A percentile compares a stretch with the other conserved stretches of the same genome.
These are phyloP conservation scores for Pantala flavescens DNA, from an alignment of 1,140 invertebrate species.

Conservation along the genomic window DNA sequence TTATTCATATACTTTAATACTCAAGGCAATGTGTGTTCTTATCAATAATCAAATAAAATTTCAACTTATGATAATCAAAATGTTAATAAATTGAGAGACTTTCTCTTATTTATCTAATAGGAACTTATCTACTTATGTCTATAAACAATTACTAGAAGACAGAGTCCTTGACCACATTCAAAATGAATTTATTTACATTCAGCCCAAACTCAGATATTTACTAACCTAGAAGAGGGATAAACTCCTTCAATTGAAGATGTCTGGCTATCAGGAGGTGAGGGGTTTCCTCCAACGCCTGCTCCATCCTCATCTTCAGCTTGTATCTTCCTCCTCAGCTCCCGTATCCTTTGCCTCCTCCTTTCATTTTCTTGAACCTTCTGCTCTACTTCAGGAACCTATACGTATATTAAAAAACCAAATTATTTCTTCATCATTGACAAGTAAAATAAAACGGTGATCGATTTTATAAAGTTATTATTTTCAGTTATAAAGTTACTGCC, in stretches of 20 bases:
- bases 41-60: too few species aligned
- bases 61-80: too few species aligned
- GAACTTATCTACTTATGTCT: too few species aligned
- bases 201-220: too few species aligned
- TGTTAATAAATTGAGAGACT: too few species aligned
- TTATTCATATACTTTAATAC: too few species aligned
- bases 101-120: too few species aligned
- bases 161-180: too few species aligned
- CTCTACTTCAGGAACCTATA: constrained; percentile 12
- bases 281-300: constrained; percentile 38
- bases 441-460: not conserved
- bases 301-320: constrained; percentile 70
- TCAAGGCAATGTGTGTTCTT: too few species aligned
- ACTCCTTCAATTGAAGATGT: constrained; percentile 56
- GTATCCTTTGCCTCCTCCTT: constrained; percentile 55
- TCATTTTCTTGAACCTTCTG: constrained; percentile 23
- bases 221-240: constrained; percentile 33
- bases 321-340: constrained; percentile 71
- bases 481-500: too few species aligned
- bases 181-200: too few species aligned
- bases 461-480: not conserved
- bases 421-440: not conserved
- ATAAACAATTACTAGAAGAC: too few species aligned
- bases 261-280: constrained; percentile 66
- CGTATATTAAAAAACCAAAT: not conserved